phyloP scores from a whole-genome alignment of 1,140 invertebrate species.

The Holotrichia oblita region DNA sequence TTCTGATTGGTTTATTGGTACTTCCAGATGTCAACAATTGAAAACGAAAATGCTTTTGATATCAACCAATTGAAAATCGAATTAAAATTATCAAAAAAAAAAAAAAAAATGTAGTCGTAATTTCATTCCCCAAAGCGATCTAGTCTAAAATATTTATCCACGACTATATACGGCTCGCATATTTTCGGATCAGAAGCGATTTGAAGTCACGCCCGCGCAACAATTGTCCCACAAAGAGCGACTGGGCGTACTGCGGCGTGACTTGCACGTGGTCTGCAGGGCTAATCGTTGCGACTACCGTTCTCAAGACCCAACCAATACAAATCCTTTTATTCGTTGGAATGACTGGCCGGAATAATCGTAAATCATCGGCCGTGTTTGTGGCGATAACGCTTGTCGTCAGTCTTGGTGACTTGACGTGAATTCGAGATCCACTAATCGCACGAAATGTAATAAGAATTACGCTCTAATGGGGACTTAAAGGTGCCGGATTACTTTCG shows the following conservation, averaged over 20 bases:
- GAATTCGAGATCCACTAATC: not conserved
- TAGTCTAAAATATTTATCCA: too few species aligned
- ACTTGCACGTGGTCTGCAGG: constrained; percentile 26
- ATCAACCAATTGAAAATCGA: too few species aligned
- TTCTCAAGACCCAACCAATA: not conserved
- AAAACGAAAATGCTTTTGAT: too few species aligned
- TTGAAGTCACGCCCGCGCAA: constrained; percentile 4
- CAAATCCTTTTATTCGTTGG: not conserved
- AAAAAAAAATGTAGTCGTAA: too few species aligned
- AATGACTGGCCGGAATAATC: constrained; percentile 19
- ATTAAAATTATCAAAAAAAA: too few species aligned
- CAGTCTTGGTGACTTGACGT: not conserved
- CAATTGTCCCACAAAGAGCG: constrained; percentile 8
- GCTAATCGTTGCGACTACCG: constrained; percentile 29
- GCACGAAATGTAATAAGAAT: not conserved
- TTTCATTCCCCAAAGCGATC: too few species aligned
- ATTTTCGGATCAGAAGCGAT: not conserved
- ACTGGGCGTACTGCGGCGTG: constrained; percentile 17
- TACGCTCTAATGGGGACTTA: not conserved
- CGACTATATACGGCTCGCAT: not conserved
- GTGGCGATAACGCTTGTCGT: constrained; percentile 4
- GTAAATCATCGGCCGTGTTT: not conserved
- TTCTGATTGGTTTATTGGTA: too few species aligned
- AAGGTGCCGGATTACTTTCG: not conserved
- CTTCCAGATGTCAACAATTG: too few species aligned